These are phyloP conservation scores for Solenodon paradoxus DNA, from an alignment of 2,113 vertebrate genomes.

Conservation along the genomic window DNA sequence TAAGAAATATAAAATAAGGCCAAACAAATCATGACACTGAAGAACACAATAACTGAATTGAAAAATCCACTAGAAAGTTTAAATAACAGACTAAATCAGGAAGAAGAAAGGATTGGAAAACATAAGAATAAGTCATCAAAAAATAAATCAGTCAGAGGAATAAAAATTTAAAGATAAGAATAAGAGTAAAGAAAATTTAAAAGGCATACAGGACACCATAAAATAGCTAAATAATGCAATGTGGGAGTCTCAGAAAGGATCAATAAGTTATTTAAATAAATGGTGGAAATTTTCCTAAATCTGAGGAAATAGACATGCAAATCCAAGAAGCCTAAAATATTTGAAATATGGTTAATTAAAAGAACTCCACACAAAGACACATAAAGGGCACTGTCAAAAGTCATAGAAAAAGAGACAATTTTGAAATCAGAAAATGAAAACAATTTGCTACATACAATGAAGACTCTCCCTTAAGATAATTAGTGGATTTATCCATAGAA, in stretches of 20 bases:
- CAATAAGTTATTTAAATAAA: background rate
- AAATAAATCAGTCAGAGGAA: background rate
- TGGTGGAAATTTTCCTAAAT: background rate
- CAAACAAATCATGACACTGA: background rate
- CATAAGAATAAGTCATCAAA: background rate
- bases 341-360: background rate
- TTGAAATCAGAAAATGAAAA: background rate
- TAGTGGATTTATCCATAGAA: background rate
- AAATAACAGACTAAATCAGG: background rate
- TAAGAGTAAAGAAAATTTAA: background rate
- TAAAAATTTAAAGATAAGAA: background rate
- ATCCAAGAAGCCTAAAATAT: background rate
- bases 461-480: background rate
- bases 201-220: background rate
- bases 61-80: background rate
- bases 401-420: background rate
- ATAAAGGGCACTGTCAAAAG: background rate
- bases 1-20: background rate
- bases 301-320: background rate
- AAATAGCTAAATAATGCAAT: background rate
- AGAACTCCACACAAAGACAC: background rate
- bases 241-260: background rate
- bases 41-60: too few relatives aligned
- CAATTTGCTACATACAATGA: background rate
- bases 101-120: background rate